A percentile compares a stretch with the other conserved stretches of the same genome.
Conservation (phyloP, 2,888 invertebrate genomes). For the Ormyrus nitidulus region DNA sequence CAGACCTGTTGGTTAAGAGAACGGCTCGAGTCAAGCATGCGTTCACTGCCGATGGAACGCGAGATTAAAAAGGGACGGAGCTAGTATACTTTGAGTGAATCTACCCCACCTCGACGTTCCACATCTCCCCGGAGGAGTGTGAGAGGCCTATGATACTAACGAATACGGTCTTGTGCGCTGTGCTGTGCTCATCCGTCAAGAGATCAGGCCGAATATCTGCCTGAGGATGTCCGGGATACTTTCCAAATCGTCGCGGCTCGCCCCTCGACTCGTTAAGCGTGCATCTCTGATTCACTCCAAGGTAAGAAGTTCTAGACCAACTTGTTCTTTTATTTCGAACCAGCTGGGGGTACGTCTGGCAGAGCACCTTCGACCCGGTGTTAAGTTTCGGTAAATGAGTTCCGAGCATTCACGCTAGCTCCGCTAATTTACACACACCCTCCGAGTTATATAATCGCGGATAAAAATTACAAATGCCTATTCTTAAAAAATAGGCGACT, state of each 20-base stretch:
- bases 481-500: background rate
- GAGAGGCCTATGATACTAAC: slow-evolving; percentile 31
- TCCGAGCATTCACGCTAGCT: background rate
- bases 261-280: slow-evolving; percentile 70
- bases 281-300: slow-evolving; percentile 68
- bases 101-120: slow-evolving; percentile 42
- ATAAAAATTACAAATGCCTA: slow-evolving; percentile 17
- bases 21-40: no score
- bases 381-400: slow-evolving; percentile 9
- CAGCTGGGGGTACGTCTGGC: background rate
- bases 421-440: slow-evolving; percentile 32
- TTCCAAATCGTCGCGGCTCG: slow-evolving; percentile 72
- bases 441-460: slow-evolving; percentile 44
- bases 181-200: slow-evolving; percentile 43
- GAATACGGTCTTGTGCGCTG: slow-evolving; percentile 27
- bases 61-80: no score
- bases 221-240: slow-evolving; percentile 73
- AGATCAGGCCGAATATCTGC: slow-evolving; percentile 56
- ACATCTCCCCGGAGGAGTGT: slow-evolving; percentile 21
- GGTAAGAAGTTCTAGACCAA: slow-evolving; percentile 62
- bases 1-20: no score
- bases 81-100: no score
- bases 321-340: background rate
- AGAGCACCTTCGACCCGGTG: slow-evolving; percentile 6
- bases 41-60: no score